These are phyloP conservation scores for Drosophila borealis DNA, from an alignment of 2,888 invertebrate genomes.

Conservation along the genomic window DNA sequence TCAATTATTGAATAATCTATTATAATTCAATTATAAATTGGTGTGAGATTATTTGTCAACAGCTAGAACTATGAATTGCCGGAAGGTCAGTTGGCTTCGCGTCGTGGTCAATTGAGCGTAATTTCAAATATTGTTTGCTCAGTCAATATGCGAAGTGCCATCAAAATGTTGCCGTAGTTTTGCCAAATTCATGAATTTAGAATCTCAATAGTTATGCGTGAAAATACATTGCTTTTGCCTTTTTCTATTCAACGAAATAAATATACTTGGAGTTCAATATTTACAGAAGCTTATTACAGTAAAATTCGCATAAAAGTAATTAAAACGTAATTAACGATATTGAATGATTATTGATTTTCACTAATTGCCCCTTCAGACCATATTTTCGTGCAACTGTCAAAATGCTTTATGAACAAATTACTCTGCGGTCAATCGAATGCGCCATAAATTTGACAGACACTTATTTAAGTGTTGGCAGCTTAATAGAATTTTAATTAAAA, in stretches of 20 bases:
- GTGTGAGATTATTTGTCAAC: not conserved
- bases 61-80: not conserved
- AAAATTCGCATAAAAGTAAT: not conserved
- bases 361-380: not conserved
- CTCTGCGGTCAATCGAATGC: not conserved
- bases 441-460: conserved; percentile 6
- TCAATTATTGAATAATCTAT: not conserved
- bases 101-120: not conserved
- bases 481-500: not conserved
- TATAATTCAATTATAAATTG: not conserved
- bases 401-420: conserved; percentile 8
- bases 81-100: not conserved
- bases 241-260: no score
- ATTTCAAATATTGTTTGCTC: conserved; percentile 2
- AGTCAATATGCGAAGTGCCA: not conserved
- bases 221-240: not conserved
- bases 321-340: conserved; percentile 9
- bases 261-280: no score
- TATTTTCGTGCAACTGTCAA: conserved; percentile 9
- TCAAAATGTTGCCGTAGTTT: not conserved
- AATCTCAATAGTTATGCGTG: not conserved
- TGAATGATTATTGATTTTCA: conserved; percentile 5
- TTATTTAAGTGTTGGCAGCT: conserved; percentile 3
- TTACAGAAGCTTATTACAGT: not conserved
- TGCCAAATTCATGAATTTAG: not conserved